Evolutionary conservation across 2,113 vertebrate genomes (phyloP).

Genomic region (Camelus bactrianus): DNA sequence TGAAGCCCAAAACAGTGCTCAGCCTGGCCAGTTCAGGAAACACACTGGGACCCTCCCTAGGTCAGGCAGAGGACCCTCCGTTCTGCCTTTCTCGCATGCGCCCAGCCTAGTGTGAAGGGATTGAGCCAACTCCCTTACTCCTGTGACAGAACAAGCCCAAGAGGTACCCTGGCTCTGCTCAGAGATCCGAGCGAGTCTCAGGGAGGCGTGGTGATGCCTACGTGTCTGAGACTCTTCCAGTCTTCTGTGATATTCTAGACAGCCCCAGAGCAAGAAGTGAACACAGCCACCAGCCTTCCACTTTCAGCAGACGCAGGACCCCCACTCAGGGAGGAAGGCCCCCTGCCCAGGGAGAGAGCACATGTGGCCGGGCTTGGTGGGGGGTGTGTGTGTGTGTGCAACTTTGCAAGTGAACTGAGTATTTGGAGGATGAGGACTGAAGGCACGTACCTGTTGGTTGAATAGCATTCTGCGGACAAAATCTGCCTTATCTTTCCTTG

Average conservation of each 20-base stretch:
- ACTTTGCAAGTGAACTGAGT: background rate
- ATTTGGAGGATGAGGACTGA: background rate
- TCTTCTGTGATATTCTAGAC: background rate
- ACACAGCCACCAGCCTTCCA: background rate
- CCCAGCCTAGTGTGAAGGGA: background rate
- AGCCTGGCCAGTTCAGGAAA: background rate
- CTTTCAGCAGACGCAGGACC: background rate
- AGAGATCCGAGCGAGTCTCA: background rate
- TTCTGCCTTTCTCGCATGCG: background rate
- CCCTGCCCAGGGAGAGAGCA: background rate
- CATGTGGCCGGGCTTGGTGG: background rate
- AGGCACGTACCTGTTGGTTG: conserved; percentile 79
- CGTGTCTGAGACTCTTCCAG: background rate
- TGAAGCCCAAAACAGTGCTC: background rate
- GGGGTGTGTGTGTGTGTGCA: background rate
- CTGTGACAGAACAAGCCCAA: background rate
- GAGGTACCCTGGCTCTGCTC: background rate
- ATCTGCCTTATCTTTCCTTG: conserved; percentile 71
- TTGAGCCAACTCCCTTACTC: background rate
- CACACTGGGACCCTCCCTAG: background rate
- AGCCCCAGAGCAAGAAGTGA: background rate
- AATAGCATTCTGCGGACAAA: conserved; percentile 66
- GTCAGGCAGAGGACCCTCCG: background rate
- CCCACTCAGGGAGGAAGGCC: background rate
- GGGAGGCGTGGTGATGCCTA: background rate